A percentile compares a stretch with the other conserved stretches of the same genome.
phyloP scores from a whole-genome alignment of 2,888 invertebrate species.

The Lacanobia oleracea region DNA sequence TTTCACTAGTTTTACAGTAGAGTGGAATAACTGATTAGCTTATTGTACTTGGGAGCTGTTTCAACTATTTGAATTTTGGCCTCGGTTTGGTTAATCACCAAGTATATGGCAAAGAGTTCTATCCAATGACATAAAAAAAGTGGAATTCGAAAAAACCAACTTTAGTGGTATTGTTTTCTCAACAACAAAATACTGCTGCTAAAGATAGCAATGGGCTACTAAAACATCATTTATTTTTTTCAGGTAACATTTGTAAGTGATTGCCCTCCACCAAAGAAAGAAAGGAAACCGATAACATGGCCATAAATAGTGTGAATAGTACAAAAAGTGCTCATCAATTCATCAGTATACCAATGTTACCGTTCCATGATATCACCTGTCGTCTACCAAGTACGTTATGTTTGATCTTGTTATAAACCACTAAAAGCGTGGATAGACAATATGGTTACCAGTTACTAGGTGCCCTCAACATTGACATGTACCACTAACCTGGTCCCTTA shows the following conservation, averaged over 20 bases:
- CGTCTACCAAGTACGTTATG: background rate
- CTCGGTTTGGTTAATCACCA: too few species aligned
- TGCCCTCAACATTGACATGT: background rate
- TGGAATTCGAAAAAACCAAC: too few species aligned
- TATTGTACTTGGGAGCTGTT: too few species aligned
- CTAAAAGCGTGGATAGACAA: background rate
- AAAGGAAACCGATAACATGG: slow-evolving; percentile 83
- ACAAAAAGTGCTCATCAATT: background rate
- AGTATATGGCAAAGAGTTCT: too few species aligned
- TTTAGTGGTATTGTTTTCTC: too few species aligned
- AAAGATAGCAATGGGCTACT: background rate
- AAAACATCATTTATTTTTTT: slow-evolving; percentile 59
- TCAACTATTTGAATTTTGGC: too few species aligned
- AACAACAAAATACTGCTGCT: too few species aligned
- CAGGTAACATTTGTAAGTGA: slow-evolving; percentile 73
- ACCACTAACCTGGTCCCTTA: too few species aligned
- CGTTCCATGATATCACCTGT: background rate
- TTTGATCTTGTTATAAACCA: background rate
- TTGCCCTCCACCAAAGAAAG: slow-evolving; percentile 80
- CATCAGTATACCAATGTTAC: slow-evolving; percentile 1
- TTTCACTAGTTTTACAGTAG: too few species aligned
- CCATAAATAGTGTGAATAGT: slow-evolving; percentile 69
- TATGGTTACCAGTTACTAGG: background rate
- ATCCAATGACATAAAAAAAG: too few species aligned
- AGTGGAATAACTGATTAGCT: too few species aligned